A percentile compares a stretch with the other conserved stretches of the same genome.
These are phyloP conservation scores for Hemichromis elongatus DNA, from an alignment of 2,113 vertebrate genomes.

Conservation along the genomic window DNA sequence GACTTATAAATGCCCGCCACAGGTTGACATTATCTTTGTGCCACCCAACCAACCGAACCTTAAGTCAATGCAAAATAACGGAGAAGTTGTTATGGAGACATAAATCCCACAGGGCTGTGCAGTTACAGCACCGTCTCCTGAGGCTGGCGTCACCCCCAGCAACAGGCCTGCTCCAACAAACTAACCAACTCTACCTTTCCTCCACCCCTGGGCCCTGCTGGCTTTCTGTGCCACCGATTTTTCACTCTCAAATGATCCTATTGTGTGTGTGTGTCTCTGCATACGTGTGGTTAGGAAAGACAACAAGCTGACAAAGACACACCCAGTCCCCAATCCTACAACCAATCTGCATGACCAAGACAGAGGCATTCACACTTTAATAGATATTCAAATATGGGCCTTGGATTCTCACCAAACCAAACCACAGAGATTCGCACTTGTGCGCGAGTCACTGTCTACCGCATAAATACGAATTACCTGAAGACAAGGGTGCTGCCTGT, in stretches of 20 bases:
- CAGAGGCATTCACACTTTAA: conserved; percentile 30
- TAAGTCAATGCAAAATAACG: conserved; percentile 61
- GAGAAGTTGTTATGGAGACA: conserved; percentile 74
- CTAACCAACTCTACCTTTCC: conserved; percentile 51
- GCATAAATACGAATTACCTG: neutral
- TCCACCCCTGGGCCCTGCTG: conserved; percentile 46
- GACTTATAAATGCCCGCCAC: neutral
- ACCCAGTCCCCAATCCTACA: conserved; percentile 19
- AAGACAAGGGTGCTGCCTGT: neutral
- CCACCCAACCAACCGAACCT: conserved; percentile 14
- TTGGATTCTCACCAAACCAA: neutral
- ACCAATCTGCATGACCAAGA: conserved; percentile 43
- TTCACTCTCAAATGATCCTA: conserved; percentile 60
- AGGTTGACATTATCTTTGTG: conserved; percentile 11
- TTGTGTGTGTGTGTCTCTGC: conserved; percentile 8
- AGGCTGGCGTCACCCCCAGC: conserved; percentile 64
- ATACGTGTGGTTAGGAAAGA: conserved; percentile 5
- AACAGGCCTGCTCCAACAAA: conserved; percentile 65
- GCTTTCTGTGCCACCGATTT: conserved; percentile 49
- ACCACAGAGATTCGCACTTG: neutral
- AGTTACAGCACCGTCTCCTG: conserved; percentile 56
- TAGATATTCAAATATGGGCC: conserved; percentile 35
- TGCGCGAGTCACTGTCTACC: neutral
- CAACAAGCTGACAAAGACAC: conserved; percentile 38
- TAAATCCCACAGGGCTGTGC: conserved; percentile 64